Conservation (phyloP, 2,113 vertebrate genomes). For the Engraulis encrasicolus region DNA sequence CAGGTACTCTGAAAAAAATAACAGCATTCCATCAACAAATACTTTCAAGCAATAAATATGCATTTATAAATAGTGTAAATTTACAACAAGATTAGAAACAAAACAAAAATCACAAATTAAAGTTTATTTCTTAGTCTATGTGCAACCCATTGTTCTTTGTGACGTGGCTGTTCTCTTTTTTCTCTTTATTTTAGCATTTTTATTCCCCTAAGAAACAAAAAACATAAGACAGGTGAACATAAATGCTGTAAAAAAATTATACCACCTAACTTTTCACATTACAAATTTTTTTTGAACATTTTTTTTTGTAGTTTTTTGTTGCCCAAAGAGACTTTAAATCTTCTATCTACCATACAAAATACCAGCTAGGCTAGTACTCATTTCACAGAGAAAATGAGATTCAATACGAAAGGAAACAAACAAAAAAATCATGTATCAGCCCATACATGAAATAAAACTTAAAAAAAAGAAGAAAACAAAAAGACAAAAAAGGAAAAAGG, state of each 20-base stretch:
- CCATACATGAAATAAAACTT: slow-evolving; percentile 85
- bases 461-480: slow-evolving; percentile 81
- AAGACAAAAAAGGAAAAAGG: slow-evolving; percentile 81
- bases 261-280: slow-evolving; percentile 91
- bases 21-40: slow-evolving; percentile 99
- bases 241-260: slow-evolving; percentile 86
- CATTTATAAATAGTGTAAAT: slow-evolving; percentile 99
- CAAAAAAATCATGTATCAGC: slow-evolving; percentile 75
- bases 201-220: slow-evolving; percentile 82
- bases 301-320: slow-evolving; percentile 62
- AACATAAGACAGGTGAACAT: slow-evolving; percentile 72
- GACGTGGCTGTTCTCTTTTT: slow-evolving; percentile 87
- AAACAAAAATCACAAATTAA: slow-evolving; percentile 92
- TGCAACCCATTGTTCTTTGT: slow-evolving; percentile 96
- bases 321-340: slow-evolving; percentile 86
- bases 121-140: slow-evolving; percentile 96
- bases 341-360: slow-evolving; percentile 89
- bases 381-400: slow-evolving; percentile 79
- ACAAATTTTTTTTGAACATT: slow-evolving; percentile 66
- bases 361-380: slow-evolving; percentile 88
- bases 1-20: slow-evolving; percentile 97
- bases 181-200: slow-evolving; percentile 72
- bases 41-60: slow-evolving; percentile 99
- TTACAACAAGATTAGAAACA: slow-evolving; percentile 99
- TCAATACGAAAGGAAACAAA: slow-evolving; percentile 64